These are phyloP conservation scores for Cyanocitta stelleri DNA, from an alignment of 2,113 vertebrate species.

Conservation along the genomic window DNA sequence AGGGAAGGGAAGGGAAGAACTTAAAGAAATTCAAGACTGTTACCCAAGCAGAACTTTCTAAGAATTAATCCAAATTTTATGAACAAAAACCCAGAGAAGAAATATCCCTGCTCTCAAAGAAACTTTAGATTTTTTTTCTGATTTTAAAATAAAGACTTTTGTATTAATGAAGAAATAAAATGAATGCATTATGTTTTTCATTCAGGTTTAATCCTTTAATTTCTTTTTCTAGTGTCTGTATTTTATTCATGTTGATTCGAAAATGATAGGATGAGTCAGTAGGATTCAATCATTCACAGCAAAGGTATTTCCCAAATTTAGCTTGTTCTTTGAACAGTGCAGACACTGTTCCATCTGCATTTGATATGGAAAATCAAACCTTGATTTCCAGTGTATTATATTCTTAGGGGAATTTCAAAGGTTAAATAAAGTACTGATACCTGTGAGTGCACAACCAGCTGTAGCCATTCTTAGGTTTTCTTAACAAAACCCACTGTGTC, in stretches of 20 bases:
- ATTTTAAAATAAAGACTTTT: neutral
- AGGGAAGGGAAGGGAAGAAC: neutral
- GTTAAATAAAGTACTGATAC: neutral
- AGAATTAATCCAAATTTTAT: neutral
- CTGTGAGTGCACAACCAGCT: neutral
- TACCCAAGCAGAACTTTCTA: neutral
- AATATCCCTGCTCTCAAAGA: neutral
- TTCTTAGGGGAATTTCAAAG: neutral
- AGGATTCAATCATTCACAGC: neutral
- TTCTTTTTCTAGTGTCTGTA: neutral
- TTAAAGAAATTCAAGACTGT: neutral
- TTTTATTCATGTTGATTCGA: neutral
- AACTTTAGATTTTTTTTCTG: neutral
- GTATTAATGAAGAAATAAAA: neutral
- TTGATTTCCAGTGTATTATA: neutral
- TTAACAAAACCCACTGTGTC: neutral
- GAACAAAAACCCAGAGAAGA: neutral
- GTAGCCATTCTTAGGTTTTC: neutral
- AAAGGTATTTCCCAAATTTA: neutral
- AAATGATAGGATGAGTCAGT: neutral
- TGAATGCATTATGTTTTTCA: neutral
- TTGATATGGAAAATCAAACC: neutral
- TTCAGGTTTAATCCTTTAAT: neutral
- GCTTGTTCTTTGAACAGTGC: neutral
- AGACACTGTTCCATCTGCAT: neutral